Conservation (phyloP, 2,113 vertebrate species). For the Neogale vison region DNA sequence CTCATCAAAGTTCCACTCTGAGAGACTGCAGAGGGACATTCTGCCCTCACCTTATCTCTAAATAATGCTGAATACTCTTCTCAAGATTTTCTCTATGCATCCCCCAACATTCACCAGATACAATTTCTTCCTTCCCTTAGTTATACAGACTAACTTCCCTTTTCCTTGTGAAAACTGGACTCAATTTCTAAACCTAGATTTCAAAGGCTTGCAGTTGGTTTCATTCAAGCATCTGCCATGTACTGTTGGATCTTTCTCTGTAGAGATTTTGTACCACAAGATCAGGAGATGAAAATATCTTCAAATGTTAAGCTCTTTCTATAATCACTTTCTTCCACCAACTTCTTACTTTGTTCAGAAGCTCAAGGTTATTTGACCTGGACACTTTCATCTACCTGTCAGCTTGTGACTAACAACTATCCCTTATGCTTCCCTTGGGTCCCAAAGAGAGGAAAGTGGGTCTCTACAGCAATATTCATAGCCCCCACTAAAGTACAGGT, state of each 20-base stretch:
- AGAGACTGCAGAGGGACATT: neutral
- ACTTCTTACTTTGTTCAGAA: neutral
- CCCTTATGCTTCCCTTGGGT: neutral
- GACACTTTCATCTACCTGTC: neutral
- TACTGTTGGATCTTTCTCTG: neutral
- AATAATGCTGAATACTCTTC: neutral
- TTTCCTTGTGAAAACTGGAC: neutral
- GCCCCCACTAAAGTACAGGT: neutral
- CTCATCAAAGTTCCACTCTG: neutral
- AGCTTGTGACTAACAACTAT: neutral
- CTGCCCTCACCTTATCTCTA: neutral
- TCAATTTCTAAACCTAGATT: neutral
- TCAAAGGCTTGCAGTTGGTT: neutral
- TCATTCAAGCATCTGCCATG: neutral
- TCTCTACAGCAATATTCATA: neutral
- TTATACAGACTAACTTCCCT: neutral
- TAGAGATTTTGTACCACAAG: neutral
- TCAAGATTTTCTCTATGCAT: neutral
- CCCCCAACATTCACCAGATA: neutral
- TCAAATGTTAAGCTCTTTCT: neutral
- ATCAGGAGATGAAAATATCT: conserved; percentile 9
- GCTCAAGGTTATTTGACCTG: neutral
- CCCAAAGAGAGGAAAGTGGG: neutral
- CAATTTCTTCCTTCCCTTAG: neutral
- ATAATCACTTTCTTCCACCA: neutral